Evolutionary conservation across 35 echinoderm and acorn worm species (phyloP), one percentile per base, ranked within the genome.

Genomic region (Amphiura filiformis): DNA sequence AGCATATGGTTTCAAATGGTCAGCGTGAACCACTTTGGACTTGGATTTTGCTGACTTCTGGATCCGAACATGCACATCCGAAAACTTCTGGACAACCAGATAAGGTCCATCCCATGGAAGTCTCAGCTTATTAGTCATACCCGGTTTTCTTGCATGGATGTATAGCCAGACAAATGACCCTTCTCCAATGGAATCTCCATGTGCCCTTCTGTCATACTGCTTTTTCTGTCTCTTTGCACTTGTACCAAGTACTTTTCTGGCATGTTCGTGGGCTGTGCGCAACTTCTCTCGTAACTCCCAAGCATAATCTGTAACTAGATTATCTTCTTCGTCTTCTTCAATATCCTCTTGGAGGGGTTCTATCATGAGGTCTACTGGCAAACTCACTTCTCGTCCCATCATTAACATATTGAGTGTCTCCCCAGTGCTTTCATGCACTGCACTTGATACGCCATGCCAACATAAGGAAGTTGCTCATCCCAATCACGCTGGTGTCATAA

Each of bases 401-500:
- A 88, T 81, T 12, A 89, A 33, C 80, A 89, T 70, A 32, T 82
- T 83, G 7, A 40, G 87, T 17, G 49, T 83, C 47, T 82, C 47
- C 1, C 80, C 87, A 0, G 78, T 61, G 13, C 37, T 39, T 1
- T 37, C 52, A 22, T 89, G 65, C 0, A 42, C 22, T 35, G 85
- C 35, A 35, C 34, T 56, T 7, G 11, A 35, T 87, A 87, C 14
- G 87, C 87, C 32, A 88, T 44, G 1, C 31, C 41, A 0, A 37
- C 56, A 39, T 26, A 70, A 13, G 80, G 64, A 7, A 89, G 80
- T 32, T 56, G 61, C 32, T 32, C 9, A 36, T 89, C 87, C 87
- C 79, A 89, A 36, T 89, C 78, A 37, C 37, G 31, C 32, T 89
- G 80, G 12, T 65, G 39, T 17, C 82, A 1, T 17, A 38, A 11